Percentiles rank a stretch among this genome's conserved stretches.
phyloP scores from a whole-genome alignment of 2,888 invertebrate genomes.

The Platycnemis pennipes region DNA sequence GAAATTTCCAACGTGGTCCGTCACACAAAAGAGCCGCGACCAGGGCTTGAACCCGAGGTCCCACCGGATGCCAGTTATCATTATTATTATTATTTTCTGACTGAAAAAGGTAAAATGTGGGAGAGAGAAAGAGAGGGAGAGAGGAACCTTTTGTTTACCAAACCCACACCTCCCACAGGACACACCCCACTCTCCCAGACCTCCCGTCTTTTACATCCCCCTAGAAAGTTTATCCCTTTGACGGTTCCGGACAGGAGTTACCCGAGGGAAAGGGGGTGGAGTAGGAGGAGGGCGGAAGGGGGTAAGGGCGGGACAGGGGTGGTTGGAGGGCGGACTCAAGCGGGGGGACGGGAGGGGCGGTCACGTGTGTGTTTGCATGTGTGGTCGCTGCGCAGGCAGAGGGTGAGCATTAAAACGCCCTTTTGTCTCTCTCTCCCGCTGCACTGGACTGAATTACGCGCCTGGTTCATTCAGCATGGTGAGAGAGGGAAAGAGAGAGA shows the following conservation, averaged over 20 bases:
- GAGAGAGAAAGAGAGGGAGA: background rate
- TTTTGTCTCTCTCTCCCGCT: background rate
- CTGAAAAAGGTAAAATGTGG: background rate
- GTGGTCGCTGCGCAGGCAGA: background rate
- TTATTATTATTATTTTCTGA: background rate
- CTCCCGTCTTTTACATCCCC: background rate
- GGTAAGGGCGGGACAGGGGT: background rate
- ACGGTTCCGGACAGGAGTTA: background rate
- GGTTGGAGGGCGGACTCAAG: too few species aligned
- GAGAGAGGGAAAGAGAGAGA: background rate
- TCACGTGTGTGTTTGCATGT: background rate
- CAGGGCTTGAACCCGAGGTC: background rate
- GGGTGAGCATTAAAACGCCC: conserved; percentile 22
- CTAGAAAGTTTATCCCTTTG: conserved; percentile 4
- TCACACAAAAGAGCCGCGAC: background rate
- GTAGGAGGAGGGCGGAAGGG: background rate
- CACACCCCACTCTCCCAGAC: background rate
- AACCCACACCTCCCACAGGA: background rate
- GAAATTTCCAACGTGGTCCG: background rate
- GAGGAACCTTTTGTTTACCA: conserved; percentile 16
- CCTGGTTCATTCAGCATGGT: background rate
- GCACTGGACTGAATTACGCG: conserved; percentile 30
- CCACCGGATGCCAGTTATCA: background rate
- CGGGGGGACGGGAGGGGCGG: background rate
- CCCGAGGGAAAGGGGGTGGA: background rate